Base-by-base conservation (phyloP, 2,888 invertebrate genomes). In the Pilophorus perplexus region DNA sequence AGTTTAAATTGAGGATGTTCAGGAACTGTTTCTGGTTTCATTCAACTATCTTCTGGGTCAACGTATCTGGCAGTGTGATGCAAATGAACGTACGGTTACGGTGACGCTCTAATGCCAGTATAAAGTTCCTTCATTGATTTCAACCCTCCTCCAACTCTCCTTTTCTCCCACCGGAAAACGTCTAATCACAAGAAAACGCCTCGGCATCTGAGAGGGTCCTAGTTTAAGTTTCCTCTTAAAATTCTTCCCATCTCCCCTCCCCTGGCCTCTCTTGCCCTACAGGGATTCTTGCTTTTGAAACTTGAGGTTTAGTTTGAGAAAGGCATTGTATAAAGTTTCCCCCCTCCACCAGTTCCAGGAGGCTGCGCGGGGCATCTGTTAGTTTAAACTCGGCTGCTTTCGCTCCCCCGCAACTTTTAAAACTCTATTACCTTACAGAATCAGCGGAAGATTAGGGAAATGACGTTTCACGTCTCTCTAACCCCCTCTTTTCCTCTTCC, bases 381-480 rank as follows among this genome's bases (percentile, higher is more conserved):
- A 38, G 55, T 55, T 55, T 55, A 55, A 55, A 55, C 38, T 55
- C 55, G 20, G 28, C 52, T 28, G 55, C 38, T 18, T 38, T 22
- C 38, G 20, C 38, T 38, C 37, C 20, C 25, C 22, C 38, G 22
- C 20, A 55, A 55, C 55, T 55, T 55, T 55, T 55, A 55, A 55
- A 55, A 55, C 55, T 55, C 55, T 55, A 55, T 55, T 55, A 55
- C 55, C 55, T 55, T 55, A 55, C 55, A 55, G 55, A 55, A 55
- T 55, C 55, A 55, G 55, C 22, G 55, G 38, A 55, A 55, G 55
- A 55, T 55, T 55, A 55, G 55, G 38, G 55, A 55, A 55, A 55
- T 55, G 38, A 38, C 38, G 55, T 55, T 55, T 55, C 52, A 8
- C 33, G 12, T 6, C 6, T 33, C 12, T 33, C 12, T 33, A 33